A percentile compares a stretch with the other conserved stretches of the same genome.
phyloP scores from a whole-genome alignment of 1,140 invertebrate genomes.

The Helicoverpa zea region DNA sequence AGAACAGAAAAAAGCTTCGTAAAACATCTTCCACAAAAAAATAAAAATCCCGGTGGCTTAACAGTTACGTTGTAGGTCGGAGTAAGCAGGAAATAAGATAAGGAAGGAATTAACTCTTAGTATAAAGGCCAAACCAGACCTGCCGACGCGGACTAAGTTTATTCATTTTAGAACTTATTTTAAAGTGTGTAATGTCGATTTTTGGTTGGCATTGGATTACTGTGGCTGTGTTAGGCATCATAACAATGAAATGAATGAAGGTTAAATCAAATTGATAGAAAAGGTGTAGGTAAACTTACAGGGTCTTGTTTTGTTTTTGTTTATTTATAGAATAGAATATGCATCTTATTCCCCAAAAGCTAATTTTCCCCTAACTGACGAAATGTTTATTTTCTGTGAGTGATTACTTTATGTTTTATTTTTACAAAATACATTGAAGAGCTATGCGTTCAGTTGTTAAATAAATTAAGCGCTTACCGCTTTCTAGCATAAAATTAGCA shows the following conservation, averaged over 20 bases:
- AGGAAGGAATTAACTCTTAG: slow-evolving; percentile 49
- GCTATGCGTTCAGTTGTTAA: not conserved
- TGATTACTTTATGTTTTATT: too few species aligned
- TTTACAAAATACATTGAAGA: not conserved
- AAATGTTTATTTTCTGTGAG: too few species aligned
- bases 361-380: too few species aligned
- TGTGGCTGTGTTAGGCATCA: too few species aligned
- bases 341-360: too few species aligned
- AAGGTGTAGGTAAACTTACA: too few species aligned
- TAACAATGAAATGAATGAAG: too few species aligned
- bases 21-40: slow-evolving; percentile 13
- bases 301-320: too few species aligned
- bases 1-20: not conserved
- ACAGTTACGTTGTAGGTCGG: not conserved
- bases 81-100: slow-evolving; percentile 47
- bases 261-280: too few species aligned
- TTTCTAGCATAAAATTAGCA: not conserved
- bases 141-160: not conserved
- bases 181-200: too few species aligned
- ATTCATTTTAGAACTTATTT: not conserved
- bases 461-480: not conserved
- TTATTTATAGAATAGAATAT: too few species aligned
- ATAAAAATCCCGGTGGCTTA: not conserved
- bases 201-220: too few species aligned
- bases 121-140: not conserved